phyloP scores from a whole-genome alignment of 2,797 vertebrate species.

The Mico argentatus region DNA sequence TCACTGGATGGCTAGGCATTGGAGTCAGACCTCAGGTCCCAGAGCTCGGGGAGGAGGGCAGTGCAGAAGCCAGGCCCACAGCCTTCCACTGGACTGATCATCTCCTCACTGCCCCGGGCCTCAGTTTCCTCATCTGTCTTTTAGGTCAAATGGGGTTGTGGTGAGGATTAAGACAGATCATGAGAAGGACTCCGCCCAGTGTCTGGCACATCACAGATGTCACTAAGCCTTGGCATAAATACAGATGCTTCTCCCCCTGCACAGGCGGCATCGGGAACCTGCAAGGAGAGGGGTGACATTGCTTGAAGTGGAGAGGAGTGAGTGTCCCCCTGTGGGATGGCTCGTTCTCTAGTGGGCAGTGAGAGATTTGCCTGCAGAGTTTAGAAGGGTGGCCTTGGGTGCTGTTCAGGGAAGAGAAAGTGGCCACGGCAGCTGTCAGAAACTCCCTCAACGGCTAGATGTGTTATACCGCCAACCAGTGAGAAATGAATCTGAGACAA shows the following conservation, averaged over 20 bases:
- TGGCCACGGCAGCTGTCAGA: background rate
- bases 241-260: accelerated
- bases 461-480: background rate
- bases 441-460: background rate
- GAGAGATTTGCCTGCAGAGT: background rate
- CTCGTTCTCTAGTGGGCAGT: background rate
- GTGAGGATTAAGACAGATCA: background rate
- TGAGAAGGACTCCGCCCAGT: background rate
- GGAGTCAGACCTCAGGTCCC: background rate
- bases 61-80: accelerated
- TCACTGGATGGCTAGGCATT: background rate
- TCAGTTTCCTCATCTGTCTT: background rate
- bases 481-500: background rate
- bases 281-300: background rate
- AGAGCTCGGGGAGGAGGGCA: background rate
- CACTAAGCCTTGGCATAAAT: background rate
- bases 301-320: background rate
- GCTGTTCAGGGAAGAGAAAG: background rate
- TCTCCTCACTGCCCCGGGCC: background rate
- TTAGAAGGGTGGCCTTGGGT: background rate
- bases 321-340: accelerated
- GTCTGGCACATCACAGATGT: background rate
- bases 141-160: background rate
- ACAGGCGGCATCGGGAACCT: background rate
- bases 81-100: background rate